These are phyloP conservation scores for Drosophila infuscata DNA, from an alignment of 2,888 invertebrate species.

Conservation along the genomic window DNA sequence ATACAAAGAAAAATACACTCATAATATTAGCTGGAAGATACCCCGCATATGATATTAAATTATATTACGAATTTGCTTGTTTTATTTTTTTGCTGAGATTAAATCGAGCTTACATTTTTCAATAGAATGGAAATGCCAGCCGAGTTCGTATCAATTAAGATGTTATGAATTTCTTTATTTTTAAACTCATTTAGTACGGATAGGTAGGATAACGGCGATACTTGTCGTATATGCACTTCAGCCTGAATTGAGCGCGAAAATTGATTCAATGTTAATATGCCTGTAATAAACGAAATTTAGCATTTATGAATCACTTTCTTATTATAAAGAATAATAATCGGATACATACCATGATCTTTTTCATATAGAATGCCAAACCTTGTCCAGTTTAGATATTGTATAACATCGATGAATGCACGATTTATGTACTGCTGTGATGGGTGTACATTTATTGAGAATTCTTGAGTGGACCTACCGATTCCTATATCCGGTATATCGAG, in stretches of 20 bases:
- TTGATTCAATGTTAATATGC: conserved; percentile 87
- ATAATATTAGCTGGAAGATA: neutral
- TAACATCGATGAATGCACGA: conserved; percentile 90
- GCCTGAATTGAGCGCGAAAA: conserved; percentile 89
- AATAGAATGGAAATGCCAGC: conserved; percentile 90
- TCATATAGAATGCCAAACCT: conserved; percentile 92
- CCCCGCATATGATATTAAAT: neutral
- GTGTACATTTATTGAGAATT: conserved; percentile 89
- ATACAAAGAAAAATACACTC: neutral
- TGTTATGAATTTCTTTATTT: conserved; percentile 90
- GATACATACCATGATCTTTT: conserved; percentile 88
- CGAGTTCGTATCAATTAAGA: conserved; percentile 91
- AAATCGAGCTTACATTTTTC: conserved; percentile 87
- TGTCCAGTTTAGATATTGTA: conserved; percentile 92
- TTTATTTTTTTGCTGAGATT: neutral
- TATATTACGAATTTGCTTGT: neutral
- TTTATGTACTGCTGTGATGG: conserved; percentile 91
- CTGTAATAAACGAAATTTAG: neutral
- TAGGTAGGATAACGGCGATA: conserved; percentile 89
- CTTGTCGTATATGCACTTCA: conserved; percentile 90
- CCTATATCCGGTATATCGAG: conserved; percentile 90
- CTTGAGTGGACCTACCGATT: conserved; percentile 87
- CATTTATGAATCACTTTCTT: conserved; percentile 22
- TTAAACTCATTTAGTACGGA: conserved; percentile 92
- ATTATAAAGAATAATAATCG: neutral